phyloP scores from a whole-genome alignment of 2,797 vertebrate genomes.

The Babyrousa celebensis region DNA sequence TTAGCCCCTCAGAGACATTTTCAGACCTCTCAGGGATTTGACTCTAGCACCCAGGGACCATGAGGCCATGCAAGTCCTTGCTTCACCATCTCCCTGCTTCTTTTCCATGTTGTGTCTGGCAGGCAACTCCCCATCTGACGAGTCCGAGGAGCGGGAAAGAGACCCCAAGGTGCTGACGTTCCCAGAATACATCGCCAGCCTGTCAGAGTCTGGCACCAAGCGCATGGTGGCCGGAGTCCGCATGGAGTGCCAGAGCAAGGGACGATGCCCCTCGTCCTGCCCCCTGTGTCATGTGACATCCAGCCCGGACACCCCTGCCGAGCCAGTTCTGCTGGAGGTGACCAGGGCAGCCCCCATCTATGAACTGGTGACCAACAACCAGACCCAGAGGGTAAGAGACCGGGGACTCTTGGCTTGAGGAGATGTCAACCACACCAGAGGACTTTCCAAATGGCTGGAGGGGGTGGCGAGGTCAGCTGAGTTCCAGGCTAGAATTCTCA shows the following conservation, averaged over 20 bases:
- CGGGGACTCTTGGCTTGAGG: not conserved
- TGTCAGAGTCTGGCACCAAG: slow-evolving; percentile 97
- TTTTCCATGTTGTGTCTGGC: slow-evolving; percentile 52
- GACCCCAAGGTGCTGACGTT: slow-evolving; percentile 98
- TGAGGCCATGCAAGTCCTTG: rapidly evolving
- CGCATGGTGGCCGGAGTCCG: slow-evolving; percentile 96
- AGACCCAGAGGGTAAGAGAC: slow-evolving; percentile 96
- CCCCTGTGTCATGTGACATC: slow-evolving; percentile 96
- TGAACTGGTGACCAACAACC: slow-evolving; percentile 98
- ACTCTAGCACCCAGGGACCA: not conserved
- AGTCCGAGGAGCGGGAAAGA: slow-evolving; percentile 97
- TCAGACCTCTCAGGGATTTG: not conserved
- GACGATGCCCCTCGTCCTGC: slow-evolving; percentile 97
- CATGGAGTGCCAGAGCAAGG: slow-evolving; percentile 98
- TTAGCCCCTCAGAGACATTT: not conserved
- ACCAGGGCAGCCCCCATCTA: slow-evolving; percentile 97
- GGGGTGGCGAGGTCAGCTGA: not conserved
- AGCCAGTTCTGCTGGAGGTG: slow-evolving; percentile 97
- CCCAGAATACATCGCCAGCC: slow-evolving; percentile 97
- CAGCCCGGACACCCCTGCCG: slow-evolving; percentile 91
- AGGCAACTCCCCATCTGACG: slow-evolving; percentile 99
- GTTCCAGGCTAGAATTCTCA: not conserved
- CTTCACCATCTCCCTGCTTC: not conserved
- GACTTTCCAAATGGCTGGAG: not conserved
- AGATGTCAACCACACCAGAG: not conserved